Percentiles rank a stretch among this genome's conserved stretches.
Evolutionary conservation across 2,888 invertebrate genomes (phyloP).

Genomic region (Onthophagus sagittarius): DNA sequence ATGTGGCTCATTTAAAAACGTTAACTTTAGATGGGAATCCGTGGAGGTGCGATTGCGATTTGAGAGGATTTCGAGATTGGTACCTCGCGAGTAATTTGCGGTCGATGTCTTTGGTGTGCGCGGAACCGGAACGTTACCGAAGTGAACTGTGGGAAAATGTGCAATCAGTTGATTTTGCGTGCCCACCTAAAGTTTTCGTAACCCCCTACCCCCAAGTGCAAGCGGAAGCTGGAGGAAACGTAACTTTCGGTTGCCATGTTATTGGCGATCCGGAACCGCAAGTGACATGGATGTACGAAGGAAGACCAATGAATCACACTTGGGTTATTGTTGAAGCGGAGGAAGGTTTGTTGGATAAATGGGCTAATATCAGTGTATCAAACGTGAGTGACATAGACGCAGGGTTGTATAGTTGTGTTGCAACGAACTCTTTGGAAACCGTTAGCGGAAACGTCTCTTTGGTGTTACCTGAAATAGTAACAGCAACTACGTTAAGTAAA

Average conservation of each 20-base stretch:
- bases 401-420: constrained; percentile 81
- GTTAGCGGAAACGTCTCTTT: constrained; percentile 61
- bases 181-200: constrained; percentile 58
- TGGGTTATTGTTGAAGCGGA: constrained; percentile 49
- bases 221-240: constrained; percentile 78
- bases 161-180: constrained; percentile 73
- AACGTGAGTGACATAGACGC: constrained; percentile 79
- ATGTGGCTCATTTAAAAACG: constrained; percentile 74
- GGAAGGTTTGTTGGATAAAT: constrained; percentile 52
- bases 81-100: constrained; percentile 70
- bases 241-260: constrained; percentile 77
- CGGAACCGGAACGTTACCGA: constrained; percentile 65
- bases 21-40: constrained; percentile 80
- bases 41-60: constrained; percentile 85
- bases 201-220: constrained; percentile 52
- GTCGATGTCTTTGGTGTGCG: constrained; percentile 69
- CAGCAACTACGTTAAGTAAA: constrained; percentile 72
- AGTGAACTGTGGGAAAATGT: constrained; percentile 76
- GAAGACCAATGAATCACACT: constrained; percentile 57
- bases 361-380: constrained; percentile 79
- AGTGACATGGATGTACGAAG: constrained; percentile 79
- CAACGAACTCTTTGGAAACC: constrained; percentile 63
- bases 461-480: constrained; percentile 64
- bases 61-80: constrained; percentile 82
- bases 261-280: constrained; percentile 81